Conservation (phyloP, 1,140 invertebrate species). For the Ceratosolen fusciceps region DNA sequence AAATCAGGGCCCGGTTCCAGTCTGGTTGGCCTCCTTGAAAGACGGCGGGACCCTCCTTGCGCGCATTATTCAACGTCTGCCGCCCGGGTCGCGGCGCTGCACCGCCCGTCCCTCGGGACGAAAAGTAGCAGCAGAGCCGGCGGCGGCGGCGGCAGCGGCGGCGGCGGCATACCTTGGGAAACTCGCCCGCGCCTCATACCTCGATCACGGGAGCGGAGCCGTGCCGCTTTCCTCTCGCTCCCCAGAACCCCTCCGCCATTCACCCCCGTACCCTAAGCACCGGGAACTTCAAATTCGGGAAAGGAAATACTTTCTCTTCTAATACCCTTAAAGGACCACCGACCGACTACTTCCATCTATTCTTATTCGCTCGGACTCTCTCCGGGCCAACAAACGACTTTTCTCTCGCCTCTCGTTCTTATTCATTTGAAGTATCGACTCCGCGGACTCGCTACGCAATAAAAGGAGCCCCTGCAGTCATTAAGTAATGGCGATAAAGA, state of each 20-base stretch:
- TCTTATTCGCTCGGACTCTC: too few relatives aligned
- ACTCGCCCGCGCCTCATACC: constrained; percentile 11
- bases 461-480: neutral
- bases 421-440: too few relatives aligned
- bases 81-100: neutral
- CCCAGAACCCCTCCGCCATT: too few relatives aligned
- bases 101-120: too few relatives aligned
- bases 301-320: neutral
- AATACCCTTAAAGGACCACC: neutral
- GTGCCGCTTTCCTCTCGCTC: neutral
- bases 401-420: too few relatives aligned
- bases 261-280: too few relatives aligned
- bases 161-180: constrained; percentile 31
- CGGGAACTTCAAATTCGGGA: neutral
- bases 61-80: constrained; percentile 17
- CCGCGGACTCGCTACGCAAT: too few relatives aligned
- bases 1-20: constrained; percentile 37
- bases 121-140: neutral
- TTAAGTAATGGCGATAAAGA: neutral
- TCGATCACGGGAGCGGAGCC: constrained; percentile 23
- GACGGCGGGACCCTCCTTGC: constrained; percentile 17
- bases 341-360: too few relatives aligned
- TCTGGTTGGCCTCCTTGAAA: constrained; percentile 22
- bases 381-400: too few relatives aligned
- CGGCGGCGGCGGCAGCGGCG: neutral